phyloP scores from a whole-genome alignment of 2,797 vertebrate genomes.

The Tamandua tetradactyla region DNA sequence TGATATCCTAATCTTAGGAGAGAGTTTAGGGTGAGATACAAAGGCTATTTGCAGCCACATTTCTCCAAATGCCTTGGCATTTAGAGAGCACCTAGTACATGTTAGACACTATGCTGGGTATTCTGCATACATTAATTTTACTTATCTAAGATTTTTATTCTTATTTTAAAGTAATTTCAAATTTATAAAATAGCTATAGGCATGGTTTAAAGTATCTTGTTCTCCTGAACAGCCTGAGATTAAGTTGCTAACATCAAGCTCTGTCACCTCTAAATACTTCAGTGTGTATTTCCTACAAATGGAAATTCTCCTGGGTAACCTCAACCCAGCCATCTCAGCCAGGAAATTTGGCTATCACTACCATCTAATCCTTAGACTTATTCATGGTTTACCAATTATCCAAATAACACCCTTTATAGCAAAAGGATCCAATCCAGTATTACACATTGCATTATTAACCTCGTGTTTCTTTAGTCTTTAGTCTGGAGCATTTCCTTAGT shows the following conservation, averaged over 20 bases:
- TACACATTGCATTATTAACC: background rate
- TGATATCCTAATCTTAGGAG: background rate
- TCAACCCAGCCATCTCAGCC: background rate
- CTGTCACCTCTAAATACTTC: background rate
- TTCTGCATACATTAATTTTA: background rate
- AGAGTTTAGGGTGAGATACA: accelerated
- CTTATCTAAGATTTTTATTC: background rate
- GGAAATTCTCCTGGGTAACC: background rate
- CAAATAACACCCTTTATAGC: background rate
- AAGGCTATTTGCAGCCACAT: accelerated
- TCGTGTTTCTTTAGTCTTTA: background rate
- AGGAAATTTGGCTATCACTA: accelerated
- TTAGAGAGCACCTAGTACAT: background rate
- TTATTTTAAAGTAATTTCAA: background rate
- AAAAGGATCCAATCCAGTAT: background rate
- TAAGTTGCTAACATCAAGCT: background rate
- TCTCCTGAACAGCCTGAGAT: background rate
- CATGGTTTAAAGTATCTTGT: background rate
- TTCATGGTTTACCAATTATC: accelerated
- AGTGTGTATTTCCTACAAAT: background rate
- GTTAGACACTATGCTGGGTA: background rate
- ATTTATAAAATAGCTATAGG: background rate
- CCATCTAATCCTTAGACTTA: background rate
- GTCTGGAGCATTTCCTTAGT: background rate
- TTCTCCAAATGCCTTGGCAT: background rate